phyloP scores from a whole-genome alignment of 2,113 vertebrate species.

The Nothoprocta perdicaria region DNA sequence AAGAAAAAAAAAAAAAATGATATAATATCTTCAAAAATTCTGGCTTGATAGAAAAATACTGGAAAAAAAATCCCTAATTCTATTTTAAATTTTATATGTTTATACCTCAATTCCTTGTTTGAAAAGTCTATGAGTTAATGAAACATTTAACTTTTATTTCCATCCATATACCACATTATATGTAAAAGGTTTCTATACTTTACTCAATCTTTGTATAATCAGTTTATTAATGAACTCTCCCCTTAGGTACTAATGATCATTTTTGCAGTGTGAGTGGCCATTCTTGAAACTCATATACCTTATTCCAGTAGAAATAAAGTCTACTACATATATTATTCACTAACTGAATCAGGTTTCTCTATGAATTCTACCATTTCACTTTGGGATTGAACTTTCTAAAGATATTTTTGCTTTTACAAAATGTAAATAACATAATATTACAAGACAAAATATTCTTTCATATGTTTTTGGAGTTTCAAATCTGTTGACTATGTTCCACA shows the following conservation, averaged over 20 bases:
- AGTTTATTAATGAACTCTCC: not conserved
- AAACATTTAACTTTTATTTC: not conserved
- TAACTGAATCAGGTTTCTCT: not conserved
- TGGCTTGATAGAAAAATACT: not conserved
- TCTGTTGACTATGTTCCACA: not conserved
- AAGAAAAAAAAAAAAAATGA: not conserved
- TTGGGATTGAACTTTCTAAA: not conserved
- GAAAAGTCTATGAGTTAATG: not conserved
- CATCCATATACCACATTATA: not conserved
- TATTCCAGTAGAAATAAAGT: not conserved
- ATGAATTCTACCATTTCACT: not conserved
- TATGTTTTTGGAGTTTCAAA: not conserved
- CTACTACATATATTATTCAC: not conserved
- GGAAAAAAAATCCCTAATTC: not conserved
- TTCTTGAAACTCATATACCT: not conserved
- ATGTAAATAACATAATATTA: not conserved
- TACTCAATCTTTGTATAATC: not conserved
- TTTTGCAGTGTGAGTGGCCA: rapidly evolving
- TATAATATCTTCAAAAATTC: not conserved
- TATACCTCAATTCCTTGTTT: not conserved
- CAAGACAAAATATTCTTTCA: not conserved
- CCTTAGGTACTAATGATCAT: not conserved
- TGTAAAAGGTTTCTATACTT: not conserved
- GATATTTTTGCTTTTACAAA: not conserved
- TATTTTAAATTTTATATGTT: not conserved